Base-by-base conservation (phyloP, 1,140 invertebrate genomes). In the Drosophila watanabei region DNA sequence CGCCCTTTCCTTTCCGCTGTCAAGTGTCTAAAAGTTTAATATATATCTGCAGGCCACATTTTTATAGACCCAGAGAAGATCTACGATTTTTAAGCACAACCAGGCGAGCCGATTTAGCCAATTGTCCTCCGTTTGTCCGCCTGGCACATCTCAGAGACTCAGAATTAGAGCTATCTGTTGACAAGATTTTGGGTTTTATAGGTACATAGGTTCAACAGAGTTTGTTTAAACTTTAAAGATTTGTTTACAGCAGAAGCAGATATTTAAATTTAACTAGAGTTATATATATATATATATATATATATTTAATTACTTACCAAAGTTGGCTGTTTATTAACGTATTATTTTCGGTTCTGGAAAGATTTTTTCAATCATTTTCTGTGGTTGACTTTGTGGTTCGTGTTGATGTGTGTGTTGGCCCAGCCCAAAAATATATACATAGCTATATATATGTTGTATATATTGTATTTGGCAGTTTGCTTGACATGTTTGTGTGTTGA, bases 321-420 rank as follows among this genome's bases (percentile, higher is more conserved):
- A 24, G 33, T 24, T 24, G 52, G 52, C 52, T 37, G 33, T 4
- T 24, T 56, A 37, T 56, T 24, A 24, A 56, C 14, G 20, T 56
- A 39, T 39, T 39, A 37, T 39, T 56, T 54, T 56, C 14, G 16
- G 52, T 39, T 39, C 33, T 56, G 39, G 14, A 24, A 39, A 16
- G 20, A 56, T 24, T 56, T 37, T 16, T 35, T 24, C 37, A 72
- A 79, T 79, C 54, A 57, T 63, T 63, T 77, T 82, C 13, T 33
- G 20, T 49, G 54, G 62, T 64, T 73, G 52, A 46, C 3, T 33
- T 33, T 51, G 43, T 46, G 35, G 49, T 66, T 39, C 1, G 8
- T 16, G 33, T 52, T 52, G 28, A 30, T 24, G 33, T 35, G 18
- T 30, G 35, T 32, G 41, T 24, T 64, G 14, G 57, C 18, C 46